Conservation (phyloP, 2,888 invertebrate species). For the Polia nebulosa region DNA sequence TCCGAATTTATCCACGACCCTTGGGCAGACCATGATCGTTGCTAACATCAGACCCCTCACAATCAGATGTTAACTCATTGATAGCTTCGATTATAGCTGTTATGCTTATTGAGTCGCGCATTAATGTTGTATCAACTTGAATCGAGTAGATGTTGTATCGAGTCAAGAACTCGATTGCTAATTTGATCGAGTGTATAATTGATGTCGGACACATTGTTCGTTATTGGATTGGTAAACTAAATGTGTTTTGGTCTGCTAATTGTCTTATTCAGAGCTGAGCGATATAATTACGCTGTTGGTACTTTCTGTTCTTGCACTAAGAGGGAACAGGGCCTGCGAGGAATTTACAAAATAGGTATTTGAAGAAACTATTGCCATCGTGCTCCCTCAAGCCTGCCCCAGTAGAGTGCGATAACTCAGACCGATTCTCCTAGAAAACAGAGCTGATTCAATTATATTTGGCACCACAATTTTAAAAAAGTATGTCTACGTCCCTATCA, state of each 20-base stretch:
- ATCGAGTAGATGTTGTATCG: constrained; percentile 19
- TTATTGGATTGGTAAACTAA: constrained; percentile 3
- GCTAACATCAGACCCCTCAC: background rate
- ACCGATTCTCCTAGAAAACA: too few relatives aligned
- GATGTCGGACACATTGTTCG: constrained; percentile 15
- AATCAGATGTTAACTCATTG: constrained; percentile 28
- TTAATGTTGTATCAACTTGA: constrained; percentile 25
- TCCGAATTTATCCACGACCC: background rate
- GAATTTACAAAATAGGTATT: too few relatives aligned
- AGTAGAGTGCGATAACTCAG: too few relatives aligned
- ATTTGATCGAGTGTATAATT: constrained; percentile 39
- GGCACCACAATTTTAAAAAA: too few relatives aligned
- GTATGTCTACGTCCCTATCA: too few relatives aligned
- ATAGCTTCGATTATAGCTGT: constrained; percentile 25
- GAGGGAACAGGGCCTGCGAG: too few relatives aligned
- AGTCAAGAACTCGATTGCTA: constrained; percentile 35
- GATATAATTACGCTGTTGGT: too few relatives aligned
- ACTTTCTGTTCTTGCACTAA: too few relatives aligned
- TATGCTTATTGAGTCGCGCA: constrained; percentile 33
- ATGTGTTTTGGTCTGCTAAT: background rate
- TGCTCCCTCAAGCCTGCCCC: too few relatives aligned
- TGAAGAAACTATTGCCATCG: too few relatives aligned
- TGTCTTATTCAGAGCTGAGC: background rate
- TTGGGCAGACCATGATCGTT: background rate
- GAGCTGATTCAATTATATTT: too few relatives aligned